These are phyloP conservation scores for Pelecanoides urinatrix DNA, from an alignment of 2,113 vertebrate species.

Conservation along the genomic window DNA sequence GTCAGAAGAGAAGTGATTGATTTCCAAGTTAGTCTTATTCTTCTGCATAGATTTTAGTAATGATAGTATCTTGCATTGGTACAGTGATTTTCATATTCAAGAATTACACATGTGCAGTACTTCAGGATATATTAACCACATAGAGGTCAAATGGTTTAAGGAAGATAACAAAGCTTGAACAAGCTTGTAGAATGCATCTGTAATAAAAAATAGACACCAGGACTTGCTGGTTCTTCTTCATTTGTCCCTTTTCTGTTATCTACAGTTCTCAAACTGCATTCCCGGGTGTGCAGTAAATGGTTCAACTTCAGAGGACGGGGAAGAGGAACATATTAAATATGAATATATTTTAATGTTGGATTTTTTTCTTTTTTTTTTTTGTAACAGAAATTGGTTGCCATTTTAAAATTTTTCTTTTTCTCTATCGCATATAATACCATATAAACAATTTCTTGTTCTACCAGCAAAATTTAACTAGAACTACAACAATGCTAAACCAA, in stretches of 20 bases:
- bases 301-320: background rate
- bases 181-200: background rate
- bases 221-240: background rate
- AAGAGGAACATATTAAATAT: background rate
- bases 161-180: background rate
- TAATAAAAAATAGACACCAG: background rate
- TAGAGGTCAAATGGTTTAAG: background rate
- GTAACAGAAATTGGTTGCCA: background rate
- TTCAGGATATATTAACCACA: background rate
- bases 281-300: background rate
- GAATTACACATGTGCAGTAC: background rate
- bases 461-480: background rate
- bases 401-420: background rate
- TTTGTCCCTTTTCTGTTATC: background rate
- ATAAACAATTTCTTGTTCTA: background rate
- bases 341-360: background rate
- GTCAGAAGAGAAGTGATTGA: background rate
- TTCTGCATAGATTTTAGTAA: background rate
- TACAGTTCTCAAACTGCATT: background rate
- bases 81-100: background rate
- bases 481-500: background rate
- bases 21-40: constrained; percentile 9
- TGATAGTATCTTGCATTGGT: background rate
- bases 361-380: background rate
- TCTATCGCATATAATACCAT: background rate